Evolutionary conservation across 2,797 vertebrate species (phyloP).

Genomic region (Cyprinodon diabolis): DNA sequence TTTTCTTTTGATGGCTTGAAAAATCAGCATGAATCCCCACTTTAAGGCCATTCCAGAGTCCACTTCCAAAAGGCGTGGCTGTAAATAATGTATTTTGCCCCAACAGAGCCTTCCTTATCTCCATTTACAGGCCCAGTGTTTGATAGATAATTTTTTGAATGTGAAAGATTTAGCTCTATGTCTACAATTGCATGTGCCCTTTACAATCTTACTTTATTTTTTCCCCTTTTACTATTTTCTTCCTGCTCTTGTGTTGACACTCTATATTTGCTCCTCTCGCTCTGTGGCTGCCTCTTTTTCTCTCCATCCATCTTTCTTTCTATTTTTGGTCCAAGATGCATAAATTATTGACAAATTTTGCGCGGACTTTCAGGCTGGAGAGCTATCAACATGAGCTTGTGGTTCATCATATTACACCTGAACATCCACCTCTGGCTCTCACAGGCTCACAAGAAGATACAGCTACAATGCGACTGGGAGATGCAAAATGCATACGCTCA

Average conservation of each 20-base stretch:
- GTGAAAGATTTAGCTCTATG: slow-evolving; percentile 40
- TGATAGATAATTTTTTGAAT: slow-evolving; percentile 43
- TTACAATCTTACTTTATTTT: slow-evolving; percentile 28
- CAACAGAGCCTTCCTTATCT: slow-evolving; percentile 28
- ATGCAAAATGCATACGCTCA: slow-evolving; percentile 5
- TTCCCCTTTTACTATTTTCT: slow-evolving; percentile 29
- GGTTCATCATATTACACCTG: slow-evolving; percentile 54
- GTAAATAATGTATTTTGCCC: slow-evolving; percentile 65
- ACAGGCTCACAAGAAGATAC: slow-evolving; percentile 8
- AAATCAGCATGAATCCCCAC: slow-evolving; percentile 16
- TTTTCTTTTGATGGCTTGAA: neutral
- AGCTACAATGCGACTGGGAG: slow-evolving; percentile 1
- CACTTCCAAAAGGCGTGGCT: slow-evolving; percentile 56
- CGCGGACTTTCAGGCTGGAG: slow-evolving; percentile 46
- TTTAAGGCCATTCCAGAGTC: slow-evolving; percentile 53
- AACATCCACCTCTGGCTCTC: slow-evolving; percentile 43
- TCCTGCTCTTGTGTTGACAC: slow-evolving; percentile 16
- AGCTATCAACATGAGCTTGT: slow-evolving; percentile 46
- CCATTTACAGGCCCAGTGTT: slow-evolving; percentile 36
- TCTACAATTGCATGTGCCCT: slow-evolving; percentile 46
- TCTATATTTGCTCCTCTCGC: slow-evolving; percentile 22
- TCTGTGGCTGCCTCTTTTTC: slow-evolving; percentile 19
- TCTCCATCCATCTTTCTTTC: slow-evolving; percentile 30
- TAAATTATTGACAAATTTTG: slow-evolving; percentile 66
- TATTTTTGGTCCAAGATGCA: slow-evolving; percentile 62